Conservation (phyloP, 1,140 invertebrate species). For the Cheumatopsyche charites region DNA sequence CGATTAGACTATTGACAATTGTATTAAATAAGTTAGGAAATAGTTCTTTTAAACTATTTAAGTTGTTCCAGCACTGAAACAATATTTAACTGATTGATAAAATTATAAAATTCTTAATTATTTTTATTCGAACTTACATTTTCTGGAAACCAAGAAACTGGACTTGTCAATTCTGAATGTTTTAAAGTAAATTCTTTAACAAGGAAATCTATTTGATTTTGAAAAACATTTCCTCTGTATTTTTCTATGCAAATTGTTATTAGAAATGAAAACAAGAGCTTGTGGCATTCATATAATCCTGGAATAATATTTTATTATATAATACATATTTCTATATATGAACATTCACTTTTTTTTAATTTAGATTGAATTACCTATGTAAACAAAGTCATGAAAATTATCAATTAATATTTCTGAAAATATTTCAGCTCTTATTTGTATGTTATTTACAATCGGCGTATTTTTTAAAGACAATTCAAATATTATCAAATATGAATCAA, state of each 20-base stretch:
- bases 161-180: constrained; percentile 69
- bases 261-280: constrained; percentile 88
- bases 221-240: constrained; percentile 66
- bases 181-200: constrained; percentile 84
- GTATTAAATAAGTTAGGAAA: constrained; percentile 71
- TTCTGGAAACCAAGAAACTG: constrained; percentile 61
- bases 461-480: constrained; percentile 83
- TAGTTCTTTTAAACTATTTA: constrained; percentile 72
- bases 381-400: constrained; percentile 88
- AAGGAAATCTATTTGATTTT: constrained; percentile 86
- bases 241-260: constrained; percentile 83
- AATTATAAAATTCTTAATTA: neutral
- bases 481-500: constrained; percentile 79
- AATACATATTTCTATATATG: too few relatives aligned
- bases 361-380: constrained; percentile 77
- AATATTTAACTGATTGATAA: constrained; percentile 23
- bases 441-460: constrained; percentile 52
- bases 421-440: constrained; percentile 66
- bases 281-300: constrained; percentile 90
- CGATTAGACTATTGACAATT: constrained; percentile 71
- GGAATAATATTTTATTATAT: constrained; percentile 32
- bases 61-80: constrained; percentile 78
- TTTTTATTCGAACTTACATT: too few relatives aligned
- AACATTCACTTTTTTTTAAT: too few relatives aligned
- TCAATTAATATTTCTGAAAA: constrained; percentile 84